phyloP scores from a whole-genome alignment of 2,888 invertebrate genomes.

The Sussaba pulchella region DNA sequence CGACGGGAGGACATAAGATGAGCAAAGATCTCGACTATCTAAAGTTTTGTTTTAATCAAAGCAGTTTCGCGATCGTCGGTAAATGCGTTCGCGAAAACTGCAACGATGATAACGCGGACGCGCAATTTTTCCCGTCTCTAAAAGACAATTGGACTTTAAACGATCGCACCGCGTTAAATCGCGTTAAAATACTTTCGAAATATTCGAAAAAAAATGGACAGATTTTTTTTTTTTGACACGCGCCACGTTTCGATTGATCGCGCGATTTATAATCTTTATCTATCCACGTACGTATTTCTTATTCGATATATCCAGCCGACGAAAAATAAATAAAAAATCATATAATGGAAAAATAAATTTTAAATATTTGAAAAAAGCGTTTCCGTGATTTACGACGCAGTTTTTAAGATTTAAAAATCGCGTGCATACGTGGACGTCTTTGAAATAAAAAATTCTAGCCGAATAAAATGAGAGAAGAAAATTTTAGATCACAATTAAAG shows the following conservation, averaged over 20 bases:
- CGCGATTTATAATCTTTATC: slow-evolving; percentile 65
- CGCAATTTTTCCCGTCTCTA: slow-evolving; percentile 22
- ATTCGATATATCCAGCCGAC: slow-evolving; percentile 65
- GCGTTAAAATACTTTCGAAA: slow-evolving; percentile 78
- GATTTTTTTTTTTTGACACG: slow-evolving; percentile 74
- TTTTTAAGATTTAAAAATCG: background rate
- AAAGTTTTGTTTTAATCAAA: slow-evolving; percentile 49
- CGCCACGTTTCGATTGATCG: slow-evolving; percentile 57
- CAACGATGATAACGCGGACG: slow-evolving; percentile 3
- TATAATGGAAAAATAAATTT: too few relatives aligned
- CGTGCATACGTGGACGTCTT: background rate
- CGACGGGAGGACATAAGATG: slow-evolving; percentile 59
- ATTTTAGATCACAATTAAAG: slow-evolving; percentile 1
- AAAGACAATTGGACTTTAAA: slow-evolving; percentile 20
- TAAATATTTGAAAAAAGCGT: slow-evolving; percentile 12
- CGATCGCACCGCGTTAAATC: slow-evolving; percentile 38
- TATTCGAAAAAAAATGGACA: slow-evolving; percentile 77
- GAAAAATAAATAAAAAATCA: too few relatives aligned
- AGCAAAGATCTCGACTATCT: slow-evolving; percentile 66
- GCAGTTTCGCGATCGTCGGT: background rate
- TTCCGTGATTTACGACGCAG: slow-evolving; percentile 19
- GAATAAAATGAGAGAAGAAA: background rate
- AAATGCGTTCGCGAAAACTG: slow-evolving; percentile 15
- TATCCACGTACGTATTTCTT: slow-evolving; percentile 71
- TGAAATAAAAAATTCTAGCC: background rate